Evolutionary conservation across 92 coral and sea anemone species (phyloP), one percentile per base, ranked within the genome.

Genomic region (Siderastrea radians): DNA sequence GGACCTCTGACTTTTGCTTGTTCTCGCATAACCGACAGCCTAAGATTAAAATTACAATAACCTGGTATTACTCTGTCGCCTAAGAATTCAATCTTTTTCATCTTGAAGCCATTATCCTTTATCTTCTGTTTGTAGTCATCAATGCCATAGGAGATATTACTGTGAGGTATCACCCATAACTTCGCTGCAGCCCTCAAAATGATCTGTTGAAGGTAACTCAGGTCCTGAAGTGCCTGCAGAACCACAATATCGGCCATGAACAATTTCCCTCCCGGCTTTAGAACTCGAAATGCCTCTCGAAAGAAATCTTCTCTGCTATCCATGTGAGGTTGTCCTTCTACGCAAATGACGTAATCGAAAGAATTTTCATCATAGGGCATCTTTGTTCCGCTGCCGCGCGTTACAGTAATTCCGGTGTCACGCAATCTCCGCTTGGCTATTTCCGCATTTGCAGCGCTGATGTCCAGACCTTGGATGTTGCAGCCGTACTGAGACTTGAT

Each of bases 1-100:
- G 87, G 80, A 50, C 93, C 93, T 61, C 93, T 76, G 52, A 90
- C 79, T 78, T 81, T 90, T 11, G 90, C 89, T 81, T 79, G 90
- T 79, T 80, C 79, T 12, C 90, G 90, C 9, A 90, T 82, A 59
- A 75, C 89, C 12, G 84, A 72, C 15, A 79, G 48, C 6, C 77
- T 68, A 38, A 77, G 65, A 49, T 87, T 84, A 15, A 78, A 70
- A 15, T 62, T 53, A 48, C 83, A 85, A 44, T 90, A 26, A 26
- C 38, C 38, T 26, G 38, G 38, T 26, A 26, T 26, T 26, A 26
- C 38, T 26, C 38, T 26, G 38, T 26, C 38, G 0, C 38, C 38
- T 26, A 26, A 26, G 38, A 26, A 26, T 26, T 26, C 38, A 26
- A 26, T 26, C 38, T 26, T 26, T 26, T 26, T 26, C 38, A 26